phyloP scores from a whole-genome alignment of 2,888 invertebrate genomes.

The Acanthosepion lycidas region DNA sequence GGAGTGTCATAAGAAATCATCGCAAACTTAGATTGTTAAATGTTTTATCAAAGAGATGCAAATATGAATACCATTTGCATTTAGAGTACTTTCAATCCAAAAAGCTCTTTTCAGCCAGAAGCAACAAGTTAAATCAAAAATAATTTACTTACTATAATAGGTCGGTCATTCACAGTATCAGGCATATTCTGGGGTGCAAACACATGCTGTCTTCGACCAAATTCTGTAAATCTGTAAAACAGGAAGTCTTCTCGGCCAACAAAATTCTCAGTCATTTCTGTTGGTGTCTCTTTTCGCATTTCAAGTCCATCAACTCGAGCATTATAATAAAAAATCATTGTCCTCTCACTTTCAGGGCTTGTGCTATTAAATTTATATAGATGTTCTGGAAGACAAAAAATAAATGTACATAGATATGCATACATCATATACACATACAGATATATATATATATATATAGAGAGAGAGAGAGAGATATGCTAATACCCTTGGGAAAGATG shows the following conservation, averaged over 20 bases:
- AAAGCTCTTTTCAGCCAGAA: too few species aligned
- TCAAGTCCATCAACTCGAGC: slow-evolving; percentile 84
- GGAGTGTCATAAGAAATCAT: too few species aligned
- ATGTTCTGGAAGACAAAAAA: slow-evolving; percentile 66
- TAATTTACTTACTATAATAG: background rate
- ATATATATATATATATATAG: too few species aligned
- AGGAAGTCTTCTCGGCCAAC: slow-evolving; percentile 72
- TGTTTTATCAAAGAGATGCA: too few species aligned
- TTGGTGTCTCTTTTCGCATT: slow-evolving; percentile 72
- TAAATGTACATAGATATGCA: background rate
- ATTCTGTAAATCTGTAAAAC: slow-evolving; percentile 71
- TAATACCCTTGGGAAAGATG: too few species aligned
- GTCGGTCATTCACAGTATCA: slow-evolving; percentile 49
- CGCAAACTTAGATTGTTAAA: too few species aligned
- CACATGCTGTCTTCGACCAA: slow-evolving; percentile 72
- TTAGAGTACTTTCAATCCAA: too few species aligned
- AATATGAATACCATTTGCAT: too few species aligned
- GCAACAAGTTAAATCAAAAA: too few species aligned
- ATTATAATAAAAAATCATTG: slow-evolving; percentile 78
- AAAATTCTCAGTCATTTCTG: slow-evolving; percentile 73
- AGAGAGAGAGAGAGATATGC: too few species aligned
- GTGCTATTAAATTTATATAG: slow-evolving; percentile 70
- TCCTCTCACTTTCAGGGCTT: slow-evolving; percentile 76
- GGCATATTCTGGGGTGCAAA: slow-evolving; percentile 72
- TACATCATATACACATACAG: too few species aligned